Evolutionary conservation across 2,797 vertebrate genomes (phyloP).

Genomic region (Chelon auratus): DNA sequence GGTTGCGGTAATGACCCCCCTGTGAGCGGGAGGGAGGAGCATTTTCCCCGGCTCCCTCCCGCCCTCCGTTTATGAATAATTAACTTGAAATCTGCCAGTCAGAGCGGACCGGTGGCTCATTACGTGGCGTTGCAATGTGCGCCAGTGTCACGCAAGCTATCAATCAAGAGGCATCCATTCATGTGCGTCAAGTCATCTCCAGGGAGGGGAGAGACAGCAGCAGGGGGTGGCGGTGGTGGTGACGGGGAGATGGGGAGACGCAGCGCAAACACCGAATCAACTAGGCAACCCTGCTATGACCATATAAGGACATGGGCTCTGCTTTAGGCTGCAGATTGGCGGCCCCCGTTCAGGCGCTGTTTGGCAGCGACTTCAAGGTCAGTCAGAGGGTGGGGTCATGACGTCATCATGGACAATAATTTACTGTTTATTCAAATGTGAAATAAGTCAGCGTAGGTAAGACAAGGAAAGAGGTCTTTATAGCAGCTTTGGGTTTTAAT

Average conservation of each 20-base stretch:
- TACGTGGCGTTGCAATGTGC: constrained; percentile 69
- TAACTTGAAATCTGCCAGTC: constrained; percentile 72
- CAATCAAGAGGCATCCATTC: constrained; percentile 76
- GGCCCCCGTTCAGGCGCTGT: constrained; percentile 27
- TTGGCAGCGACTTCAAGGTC: constrained; percentile 49
- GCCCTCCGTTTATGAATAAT: constrained; percentile 78
- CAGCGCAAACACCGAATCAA: constrained; percentile 54
- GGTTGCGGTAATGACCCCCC: constrained; percentile 69
- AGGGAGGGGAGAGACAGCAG: constrained; percentile 45
- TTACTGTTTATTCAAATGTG: background rate
- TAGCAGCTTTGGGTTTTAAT: background rate
- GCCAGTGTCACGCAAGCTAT: constrained; percentile 73
- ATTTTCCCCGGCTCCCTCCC: constrained; percentile 27
- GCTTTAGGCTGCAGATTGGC: constrained; percentile 71
- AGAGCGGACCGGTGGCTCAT: constrained; percentile 65
- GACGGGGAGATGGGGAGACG: constrained; percentile 28
- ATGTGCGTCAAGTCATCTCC: constrained; percentile 74
- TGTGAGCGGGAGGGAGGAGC: constrained; percentile 67
- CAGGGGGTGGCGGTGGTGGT: constrained; percentile 20
- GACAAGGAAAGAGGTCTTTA: background rate
- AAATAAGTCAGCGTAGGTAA: background rate
- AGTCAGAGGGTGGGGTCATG: constrained; percentile 47
- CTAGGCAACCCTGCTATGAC: constrained; percentile 59
- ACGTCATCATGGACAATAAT: constrained; percentile 31
- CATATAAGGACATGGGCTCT: constrained; percentile 76